These are phyloP conservation scores for Lutjanus campechanus DNA, from an alignment of 2,797 vertebrate genomes.

Conservation along the genomic window DNA sequence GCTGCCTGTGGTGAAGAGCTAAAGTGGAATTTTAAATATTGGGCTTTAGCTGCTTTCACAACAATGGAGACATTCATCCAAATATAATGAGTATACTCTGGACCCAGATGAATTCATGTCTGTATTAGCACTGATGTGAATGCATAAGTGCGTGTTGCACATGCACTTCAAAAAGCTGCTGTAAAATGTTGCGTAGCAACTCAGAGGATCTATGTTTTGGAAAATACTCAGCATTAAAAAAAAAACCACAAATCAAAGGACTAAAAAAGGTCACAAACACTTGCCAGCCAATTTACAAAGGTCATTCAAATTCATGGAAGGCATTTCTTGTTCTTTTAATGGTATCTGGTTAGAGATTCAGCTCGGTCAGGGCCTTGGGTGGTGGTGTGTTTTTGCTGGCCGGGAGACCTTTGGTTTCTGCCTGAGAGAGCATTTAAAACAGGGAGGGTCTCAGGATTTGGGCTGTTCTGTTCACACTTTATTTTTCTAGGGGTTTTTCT, in stretches of 20 bases:
- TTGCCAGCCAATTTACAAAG: constrained; percentile 26
- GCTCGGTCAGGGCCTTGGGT: constrained; percentile 56
- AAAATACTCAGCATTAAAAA: not conserved
- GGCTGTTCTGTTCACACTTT: constrained; percentile 67
- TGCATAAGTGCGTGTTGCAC: not conserved
- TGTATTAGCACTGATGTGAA: not conserved
- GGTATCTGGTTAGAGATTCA: constrained; percentile 32
- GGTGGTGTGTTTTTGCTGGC: constrained; percentile 77
- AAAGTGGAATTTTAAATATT: constrained; percentile 28
- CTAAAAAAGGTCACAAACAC: not conserved
- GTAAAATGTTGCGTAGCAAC: not conserved
- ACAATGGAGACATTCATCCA: constrained; percentile 38
- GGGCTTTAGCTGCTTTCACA: not conserved
- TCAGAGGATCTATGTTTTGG: constrained; percentile 6
- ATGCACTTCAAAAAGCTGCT: constrained; percentile 10
- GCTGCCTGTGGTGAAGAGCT: not conserved
- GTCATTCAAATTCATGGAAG: constrained; percentile 4
- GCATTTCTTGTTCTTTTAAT: constrained; percentile 11
- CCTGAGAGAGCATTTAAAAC: constrained; percentile 62
- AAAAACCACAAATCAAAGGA: not conserved
- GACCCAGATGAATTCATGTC: not conserved
- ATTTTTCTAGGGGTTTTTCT: constrained; percentile 59
- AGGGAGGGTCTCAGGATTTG: constrained; percentile 63
- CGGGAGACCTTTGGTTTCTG: constrained; percentile 48
- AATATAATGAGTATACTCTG: constrained; percentile 2